Conservation (phyloP, 2,113 vertebrate species). For the Phalacrocorax brasilianus region DNA sequence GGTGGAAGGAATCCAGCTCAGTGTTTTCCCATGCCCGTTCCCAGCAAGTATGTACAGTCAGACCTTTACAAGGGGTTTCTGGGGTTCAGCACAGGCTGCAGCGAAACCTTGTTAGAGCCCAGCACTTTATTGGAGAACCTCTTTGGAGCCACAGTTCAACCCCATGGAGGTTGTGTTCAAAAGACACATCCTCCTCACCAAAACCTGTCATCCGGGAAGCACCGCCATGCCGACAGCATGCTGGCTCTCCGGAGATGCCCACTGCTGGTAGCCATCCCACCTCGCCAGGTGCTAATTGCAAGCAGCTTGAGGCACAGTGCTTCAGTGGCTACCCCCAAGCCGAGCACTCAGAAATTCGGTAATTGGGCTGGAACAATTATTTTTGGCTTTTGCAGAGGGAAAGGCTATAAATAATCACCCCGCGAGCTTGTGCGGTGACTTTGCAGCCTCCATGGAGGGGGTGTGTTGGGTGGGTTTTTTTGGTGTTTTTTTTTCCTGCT, state of each 20-base stretch:
- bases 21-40: fast-evolving
- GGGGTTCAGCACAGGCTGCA: background rate
- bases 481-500: background rate
- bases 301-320: background rate
- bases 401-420: constrained; percentile 62
- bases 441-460: background rate
- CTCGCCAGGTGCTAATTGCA: background rate
- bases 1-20: background rate
- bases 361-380: constrained; percentile 63
- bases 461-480: background rate
- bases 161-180: fast-evolving
- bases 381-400: constrained; percentile 58
- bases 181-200: fast-evolving
- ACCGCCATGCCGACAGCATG: fast-evolving
- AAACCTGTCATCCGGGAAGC: fast-evolving
- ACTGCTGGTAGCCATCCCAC: background rate
- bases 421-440: constrained; percentile 32
- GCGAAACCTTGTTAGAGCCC: background rate
- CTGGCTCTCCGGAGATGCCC: fast-evolving
- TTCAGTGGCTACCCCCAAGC: background rate
- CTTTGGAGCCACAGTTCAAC: background rate
- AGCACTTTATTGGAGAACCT: background rate
- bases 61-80: background rate
- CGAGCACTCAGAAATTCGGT: background rate
- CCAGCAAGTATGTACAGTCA: fast-evolving